These are phyloP conservation scores for Genyomyrus donnyi DNA, from an alignment of 2,113 vertebrate genomes.

Conservation along the genomic window DNA sequence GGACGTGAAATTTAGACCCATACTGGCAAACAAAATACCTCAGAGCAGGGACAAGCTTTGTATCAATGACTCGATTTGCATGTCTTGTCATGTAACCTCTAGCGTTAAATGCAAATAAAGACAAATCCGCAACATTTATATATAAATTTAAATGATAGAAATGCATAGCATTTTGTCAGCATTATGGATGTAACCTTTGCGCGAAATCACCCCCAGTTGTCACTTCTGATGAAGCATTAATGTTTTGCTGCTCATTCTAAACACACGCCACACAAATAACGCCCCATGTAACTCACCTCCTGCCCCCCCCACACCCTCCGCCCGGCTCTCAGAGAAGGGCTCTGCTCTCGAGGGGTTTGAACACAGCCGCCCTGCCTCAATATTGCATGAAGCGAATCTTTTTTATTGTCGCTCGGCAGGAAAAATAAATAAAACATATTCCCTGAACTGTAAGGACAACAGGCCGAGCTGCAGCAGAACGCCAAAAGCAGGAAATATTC, in stretches of 20 bases:
- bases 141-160: not conserved
- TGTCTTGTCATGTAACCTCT: not conserved
- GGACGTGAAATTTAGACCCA: not conserved
- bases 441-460: constrained; percentile 57
- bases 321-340: constrained; percentile 16
- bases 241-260: not conserved
- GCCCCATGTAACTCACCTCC: not conserved
- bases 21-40: not conserved
- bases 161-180: not conserved
- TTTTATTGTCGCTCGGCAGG: constrained; percentile 56
- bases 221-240: not conserved
- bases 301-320: not conserved
- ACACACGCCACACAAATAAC: not conserved
- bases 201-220: not conserved
- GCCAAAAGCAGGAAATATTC: constrained; percentile 42
- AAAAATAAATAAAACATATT: constrained; percentile 58
- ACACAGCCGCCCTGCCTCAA: constrained; percentile 53
- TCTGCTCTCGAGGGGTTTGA: constrained; percentile 47
- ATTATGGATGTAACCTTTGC: not conserved
- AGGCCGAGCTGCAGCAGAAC: constrained; percentile 54
- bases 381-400: constrained; percentile 57
- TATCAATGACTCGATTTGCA: not conserved
- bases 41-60: not conserved
- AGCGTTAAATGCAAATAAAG: not conserved
- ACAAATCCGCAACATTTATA: not conserved